Conservation (phyloP, 2,113 vertebrate genomes). For the Loxodonta africana region DNA sequence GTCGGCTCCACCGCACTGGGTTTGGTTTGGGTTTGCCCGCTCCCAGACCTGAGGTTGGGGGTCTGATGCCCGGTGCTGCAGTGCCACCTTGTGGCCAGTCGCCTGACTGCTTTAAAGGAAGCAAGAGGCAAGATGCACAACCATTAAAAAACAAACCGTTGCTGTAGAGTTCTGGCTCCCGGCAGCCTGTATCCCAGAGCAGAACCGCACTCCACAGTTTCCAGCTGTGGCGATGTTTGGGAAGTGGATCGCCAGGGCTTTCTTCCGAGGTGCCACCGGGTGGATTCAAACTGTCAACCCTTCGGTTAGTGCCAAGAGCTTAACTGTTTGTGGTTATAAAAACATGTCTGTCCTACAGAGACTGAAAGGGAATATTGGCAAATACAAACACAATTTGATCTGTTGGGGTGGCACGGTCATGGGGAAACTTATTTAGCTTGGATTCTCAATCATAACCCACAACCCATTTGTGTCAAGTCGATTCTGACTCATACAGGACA, state of each 20-base stretch:
- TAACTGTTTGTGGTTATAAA: not conserved
- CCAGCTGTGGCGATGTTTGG: not conserved
- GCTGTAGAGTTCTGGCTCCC: not conserved
- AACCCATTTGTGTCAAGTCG: no score
- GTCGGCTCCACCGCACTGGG: no score
- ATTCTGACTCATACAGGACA: no score
- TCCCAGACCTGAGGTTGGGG: fast-evolving
- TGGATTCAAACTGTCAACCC: not conserved
- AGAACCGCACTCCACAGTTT: not conserved
- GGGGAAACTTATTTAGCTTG: not conserved
- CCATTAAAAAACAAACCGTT: no score
- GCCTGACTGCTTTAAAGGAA: not conserved
- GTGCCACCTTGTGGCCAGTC: conserved; percentile 84
- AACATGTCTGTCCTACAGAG: not conserved
- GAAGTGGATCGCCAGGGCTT: not conserved
- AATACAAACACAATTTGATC: not conserved
- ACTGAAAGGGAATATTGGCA: not conserved
- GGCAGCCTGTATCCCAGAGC: not conserved
- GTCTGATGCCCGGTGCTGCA: conserved; percentile 70
- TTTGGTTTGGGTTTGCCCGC: not conserved
- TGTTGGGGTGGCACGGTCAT: not conserved
- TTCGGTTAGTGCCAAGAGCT: not conserved
- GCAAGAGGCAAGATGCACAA: not conserved
- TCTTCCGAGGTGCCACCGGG: not conserved
- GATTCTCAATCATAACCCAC: not conserved